Conservation (phyloP, 2,797 vertebrate genomes). For the Nothura maculosa region DNA sequence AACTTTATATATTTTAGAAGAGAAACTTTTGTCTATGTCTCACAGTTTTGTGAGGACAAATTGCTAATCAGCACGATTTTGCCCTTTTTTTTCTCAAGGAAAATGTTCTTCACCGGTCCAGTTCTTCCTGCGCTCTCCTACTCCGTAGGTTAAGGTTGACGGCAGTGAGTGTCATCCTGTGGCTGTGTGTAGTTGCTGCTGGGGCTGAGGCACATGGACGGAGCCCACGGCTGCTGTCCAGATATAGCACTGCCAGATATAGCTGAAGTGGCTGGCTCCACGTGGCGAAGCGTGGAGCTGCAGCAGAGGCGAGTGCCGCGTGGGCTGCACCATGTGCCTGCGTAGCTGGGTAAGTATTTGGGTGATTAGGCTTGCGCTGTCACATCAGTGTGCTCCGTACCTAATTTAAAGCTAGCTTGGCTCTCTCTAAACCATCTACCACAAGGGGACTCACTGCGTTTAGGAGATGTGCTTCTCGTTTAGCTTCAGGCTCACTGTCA, state of each 20-base stretch:
- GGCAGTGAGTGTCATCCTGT: background rate
- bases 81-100: background rate
- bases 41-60: background rate
- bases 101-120: background rate
- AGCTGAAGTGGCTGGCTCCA: background rate
- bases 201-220: background rate
- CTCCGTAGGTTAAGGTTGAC: background rate
- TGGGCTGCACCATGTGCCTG: background rate
- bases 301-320: rapidly evolving
- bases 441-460: conserved; percentile 21
- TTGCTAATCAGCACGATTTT: background rate
- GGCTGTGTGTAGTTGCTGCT: background rate
- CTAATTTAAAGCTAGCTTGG: background rate
- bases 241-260: background rate
- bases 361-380: background rate
- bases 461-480: background rate
- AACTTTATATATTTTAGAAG: background rate
- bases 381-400: background rate
- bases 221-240: background rate
- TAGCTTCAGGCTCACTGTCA: conserved; percentile 7
- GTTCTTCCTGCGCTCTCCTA: background rate
- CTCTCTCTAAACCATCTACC: background rate
- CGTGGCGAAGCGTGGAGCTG: background rate
- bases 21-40: rapidly evolving
- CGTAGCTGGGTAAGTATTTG: background rate